phyloP scores from a whole-genome alignment of 2,797 vertebrate genomes.

The Enteromius trimaculatus region DNA sequence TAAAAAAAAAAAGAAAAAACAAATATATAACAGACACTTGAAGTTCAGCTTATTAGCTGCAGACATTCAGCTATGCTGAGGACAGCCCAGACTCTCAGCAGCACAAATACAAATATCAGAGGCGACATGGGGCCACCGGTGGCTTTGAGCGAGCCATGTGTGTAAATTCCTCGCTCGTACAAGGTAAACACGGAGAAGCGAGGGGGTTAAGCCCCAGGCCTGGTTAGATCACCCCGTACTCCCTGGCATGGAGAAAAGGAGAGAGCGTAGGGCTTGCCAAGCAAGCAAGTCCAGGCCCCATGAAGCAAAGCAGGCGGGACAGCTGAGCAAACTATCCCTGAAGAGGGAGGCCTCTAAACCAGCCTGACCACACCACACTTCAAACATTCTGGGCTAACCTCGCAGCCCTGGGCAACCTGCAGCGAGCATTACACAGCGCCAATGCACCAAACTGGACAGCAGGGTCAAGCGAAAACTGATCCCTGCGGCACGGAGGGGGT shows the following conservation, averaged over 20 bases:
- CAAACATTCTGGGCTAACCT: slow-evolving; percentile 51
- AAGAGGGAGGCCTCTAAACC: slow-evolving; percentile 45
- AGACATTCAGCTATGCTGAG: slow-evolving; percentile 26
- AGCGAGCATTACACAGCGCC: slow-evolving; percentile 31
- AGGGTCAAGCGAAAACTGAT: slow-evolving; percentile 43
- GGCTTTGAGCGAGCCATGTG: slow-evolving; percentile 56
- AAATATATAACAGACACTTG: not conserved
- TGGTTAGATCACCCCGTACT: slow-evolving; percentile 57
- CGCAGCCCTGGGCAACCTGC: slow-evolving; percentile 43
- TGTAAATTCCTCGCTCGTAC: slow-evolving; percentile 58
- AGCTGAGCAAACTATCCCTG: slow-evolving; percentile 70
- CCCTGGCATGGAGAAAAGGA: slow-evolving; percentile 56
- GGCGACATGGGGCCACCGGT: slow-evolving; percentile 38
- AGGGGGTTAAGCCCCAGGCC: slow-evolving; percentile 63
- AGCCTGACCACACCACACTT: slow-evolving; percentile 53
- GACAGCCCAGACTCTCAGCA: slow-evolving; percentile 35
- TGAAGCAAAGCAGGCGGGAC: slow-evolving; percentile 66
- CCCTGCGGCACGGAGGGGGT: slow-evolving; percentile 17
- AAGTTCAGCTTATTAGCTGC: slow-evolving; percentile 30
- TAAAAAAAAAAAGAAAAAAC: not conserved
- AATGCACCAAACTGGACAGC: slow-evolving; percentile 51
- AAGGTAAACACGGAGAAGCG: slow-evolving; percentile 66
- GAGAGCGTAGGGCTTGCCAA: slow-evolving; percentile 52
- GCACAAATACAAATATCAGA: slow-evolving; percentile 53
- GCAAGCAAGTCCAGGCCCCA: slow-evolving; percentile 60